A percentile compares a stretch with the other conserved stretches of the same genome.
Evolutionary conservation across 64 coral and sea anemone genomes (phyloP).

Genomic region (Acropora tenuis): DNA sequence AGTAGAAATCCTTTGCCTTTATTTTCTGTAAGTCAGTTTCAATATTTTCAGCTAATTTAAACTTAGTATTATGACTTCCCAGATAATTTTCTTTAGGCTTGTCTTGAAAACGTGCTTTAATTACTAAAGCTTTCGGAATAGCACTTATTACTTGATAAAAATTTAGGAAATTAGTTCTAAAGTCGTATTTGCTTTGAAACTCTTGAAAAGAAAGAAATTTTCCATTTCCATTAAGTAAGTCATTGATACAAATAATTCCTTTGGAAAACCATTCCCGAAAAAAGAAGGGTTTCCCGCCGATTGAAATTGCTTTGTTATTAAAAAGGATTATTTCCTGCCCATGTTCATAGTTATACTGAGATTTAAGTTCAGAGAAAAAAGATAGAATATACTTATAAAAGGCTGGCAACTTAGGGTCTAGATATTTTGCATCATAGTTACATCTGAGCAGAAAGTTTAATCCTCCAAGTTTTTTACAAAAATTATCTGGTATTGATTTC

Average conservation of each 20-base stretch:
- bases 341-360: background rate
- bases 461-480: background rate
- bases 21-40: background rate
- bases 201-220: background rate
- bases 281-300: background rate
- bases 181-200: background rate
- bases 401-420: background rate
- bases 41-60: background rate
- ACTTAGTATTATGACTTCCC: background rate
- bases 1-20: background rate
- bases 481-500: background rate
- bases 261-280: background rate
- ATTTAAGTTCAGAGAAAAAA: background rate
- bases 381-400: background rate
- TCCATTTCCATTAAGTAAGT: background rate
- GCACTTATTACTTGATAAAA: background rate
- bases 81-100: background rate
- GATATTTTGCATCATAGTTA: background rate
- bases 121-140: background rate
- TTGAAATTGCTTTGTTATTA: background rate
- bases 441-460: background rate
- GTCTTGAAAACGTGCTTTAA: background rate
- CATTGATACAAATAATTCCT: background rate
- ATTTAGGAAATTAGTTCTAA: background rate
- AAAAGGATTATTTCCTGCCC: background rate